Evolutionary conservation across 2,797 vertebrate genomes (phyloP).

Genomic region (Babyrousa celebensis): DNA sequence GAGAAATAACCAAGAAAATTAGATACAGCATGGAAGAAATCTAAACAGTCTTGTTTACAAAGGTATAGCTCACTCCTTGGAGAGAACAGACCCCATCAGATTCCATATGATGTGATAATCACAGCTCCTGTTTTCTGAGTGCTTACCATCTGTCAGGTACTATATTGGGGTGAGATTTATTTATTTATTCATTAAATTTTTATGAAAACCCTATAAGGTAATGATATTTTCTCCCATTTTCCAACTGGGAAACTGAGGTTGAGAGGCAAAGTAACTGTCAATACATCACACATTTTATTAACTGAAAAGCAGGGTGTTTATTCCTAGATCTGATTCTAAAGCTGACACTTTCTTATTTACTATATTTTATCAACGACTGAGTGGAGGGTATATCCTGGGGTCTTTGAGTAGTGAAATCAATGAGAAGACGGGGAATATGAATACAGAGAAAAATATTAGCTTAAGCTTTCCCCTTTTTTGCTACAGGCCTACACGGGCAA

Average conservation of each 20-base stretch:
- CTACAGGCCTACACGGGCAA: not conserved
- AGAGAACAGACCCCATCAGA: not conserved
- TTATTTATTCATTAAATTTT: slow-evolving; percentile 38
- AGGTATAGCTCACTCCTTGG: not conserved
- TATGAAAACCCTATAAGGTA: not conserved
- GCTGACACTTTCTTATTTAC: not conserved
- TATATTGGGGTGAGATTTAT: slow-evolving; percentile 55
- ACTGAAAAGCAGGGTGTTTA: not conserved
- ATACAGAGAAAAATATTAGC: not conserved
- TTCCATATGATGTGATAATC: slow-evolving; percentile 31
- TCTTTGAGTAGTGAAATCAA: not conserved
- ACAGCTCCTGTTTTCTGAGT: slow-evolving; percentile 6
- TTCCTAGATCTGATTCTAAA: not conserved
- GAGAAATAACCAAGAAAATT: not conserved
- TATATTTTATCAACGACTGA: not conserved
- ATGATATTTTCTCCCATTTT: not conserved
- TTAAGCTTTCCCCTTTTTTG: not conserved
- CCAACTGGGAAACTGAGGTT: not conserved
- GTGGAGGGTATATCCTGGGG: not conserved
- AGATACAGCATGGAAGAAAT: not conserved
- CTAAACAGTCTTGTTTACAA: not conserved
- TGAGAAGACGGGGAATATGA: not conserved
- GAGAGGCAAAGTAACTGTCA: not conserved
- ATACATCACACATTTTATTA: not conserved
- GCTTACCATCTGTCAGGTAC: slow-evolving; percentile 18